Evolutionary conservation across 2,797 vertebrate genomes (phyloP).

Genomic region (Staurois parvus): DNA sequence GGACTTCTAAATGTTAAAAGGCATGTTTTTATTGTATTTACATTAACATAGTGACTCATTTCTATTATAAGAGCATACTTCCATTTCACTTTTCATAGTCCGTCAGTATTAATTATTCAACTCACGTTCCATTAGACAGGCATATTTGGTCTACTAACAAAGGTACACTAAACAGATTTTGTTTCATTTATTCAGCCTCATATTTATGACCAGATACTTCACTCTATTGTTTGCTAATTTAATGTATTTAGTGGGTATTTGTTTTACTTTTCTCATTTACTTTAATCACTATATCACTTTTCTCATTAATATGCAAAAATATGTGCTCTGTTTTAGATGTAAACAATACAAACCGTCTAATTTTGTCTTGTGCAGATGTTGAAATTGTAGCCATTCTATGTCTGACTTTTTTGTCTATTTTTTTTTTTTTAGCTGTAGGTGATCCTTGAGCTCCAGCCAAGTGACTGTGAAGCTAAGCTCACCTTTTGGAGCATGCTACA

Average conservation of each 20-base stretch:
- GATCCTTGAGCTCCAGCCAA: too few relatives aligned
- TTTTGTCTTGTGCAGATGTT: neutral
- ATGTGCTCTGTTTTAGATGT: conserved; percentile 4
- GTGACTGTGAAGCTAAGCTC: too few relatives aligned
- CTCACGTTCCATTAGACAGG: neutral
- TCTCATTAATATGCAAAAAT: conserved; percentile 11
- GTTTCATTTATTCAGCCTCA: conserved; percentile 2
- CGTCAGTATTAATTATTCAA: neutral
- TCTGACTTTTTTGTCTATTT: too few relatives aligned
- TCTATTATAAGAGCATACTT: neutral
- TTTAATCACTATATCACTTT: conserved; percentile 13
- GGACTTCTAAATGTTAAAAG: neutral
- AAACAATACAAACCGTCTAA: neutral
- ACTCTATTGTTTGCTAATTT: neutral
- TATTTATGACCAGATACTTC: neutral
- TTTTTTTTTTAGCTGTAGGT: too few relatives aligned
- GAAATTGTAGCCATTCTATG: neutral
- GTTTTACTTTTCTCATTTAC: neutral
- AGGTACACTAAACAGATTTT: conserved; percentile 2
- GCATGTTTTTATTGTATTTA: neutral
- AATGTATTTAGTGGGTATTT: conserved; percentile 6
- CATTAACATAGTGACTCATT: neutral
- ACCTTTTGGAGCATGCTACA: too few relatives aligned
- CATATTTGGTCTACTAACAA: conserved; percentile 6
- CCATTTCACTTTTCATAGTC: neutral